Evolutionary conservation across 2,888 invertebrate species (phyloP).

Genomic region (Tiliacea citrago): DNA sequence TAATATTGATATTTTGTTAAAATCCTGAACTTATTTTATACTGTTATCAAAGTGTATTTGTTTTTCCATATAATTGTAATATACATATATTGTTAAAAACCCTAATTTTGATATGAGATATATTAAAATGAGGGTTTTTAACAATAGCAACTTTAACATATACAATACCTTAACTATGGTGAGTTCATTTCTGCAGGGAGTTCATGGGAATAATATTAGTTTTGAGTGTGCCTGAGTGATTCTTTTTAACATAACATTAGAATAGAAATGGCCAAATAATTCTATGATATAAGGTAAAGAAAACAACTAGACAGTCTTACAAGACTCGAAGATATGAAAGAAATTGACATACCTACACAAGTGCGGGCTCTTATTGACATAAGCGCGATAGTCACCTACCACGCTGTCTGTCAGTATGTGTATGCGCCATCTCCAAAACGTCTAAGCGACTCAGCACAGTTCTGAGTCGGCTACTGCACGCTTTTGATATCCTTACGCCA

Average conservation of each 20-base stretch:
- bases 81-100: slow-evolving; percentile 44
- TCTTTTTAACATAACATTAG: slow-evolving; percentile 48
- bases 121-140: too few relatives aligned
- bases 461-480: slow-evolving; percentile 88
- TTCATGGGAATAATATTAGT: slow-evolving; percentile 45
- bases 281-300: slow-evolving; percentile 40
- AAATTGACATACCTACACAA: slow-evolving; percentile 41
- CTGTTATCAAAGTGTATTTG: slow-evolving; percentile 44
- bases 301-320: slow-evolving; percentile 27
- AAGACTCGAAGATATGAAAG: slow-evolving; percentile 23
- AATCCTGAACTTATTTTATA: slow-evolving; percentile 41
- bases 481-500: slow-evolving; percentile 74
- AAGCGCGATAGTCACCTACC: slow-evolving; percentile 71
- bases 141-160: too few relatives aligned
- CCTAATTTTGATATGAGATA: slow-evolving; percentile 35
- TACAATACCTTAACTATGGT: slow-evolving; percentile 23
- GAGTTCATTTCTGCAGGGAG: slow-evolving; percentile 17
- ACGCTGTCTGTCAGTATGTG: slow-evolving; percentile 67
- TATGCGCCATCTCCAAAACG: slow-evolving; percentile 75
- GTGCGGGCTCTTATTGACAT: slow-evolving; percentile 63
- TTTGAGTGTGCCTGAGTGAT: slow-evolving; percentile 50
- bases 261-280: slow-evolving; percentile 65
- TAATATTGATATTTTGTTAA: slow-evolving; percentile 35
- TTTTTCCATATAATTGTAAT: slow-evolving; percentile 43
- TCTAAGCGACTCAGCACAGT: slow-evolving; percentile 86